Evolutionary conservation across 2,113 vertebrate genomes (phyloP).

Genomic region (Hippocampus mohnikei): DNA sequence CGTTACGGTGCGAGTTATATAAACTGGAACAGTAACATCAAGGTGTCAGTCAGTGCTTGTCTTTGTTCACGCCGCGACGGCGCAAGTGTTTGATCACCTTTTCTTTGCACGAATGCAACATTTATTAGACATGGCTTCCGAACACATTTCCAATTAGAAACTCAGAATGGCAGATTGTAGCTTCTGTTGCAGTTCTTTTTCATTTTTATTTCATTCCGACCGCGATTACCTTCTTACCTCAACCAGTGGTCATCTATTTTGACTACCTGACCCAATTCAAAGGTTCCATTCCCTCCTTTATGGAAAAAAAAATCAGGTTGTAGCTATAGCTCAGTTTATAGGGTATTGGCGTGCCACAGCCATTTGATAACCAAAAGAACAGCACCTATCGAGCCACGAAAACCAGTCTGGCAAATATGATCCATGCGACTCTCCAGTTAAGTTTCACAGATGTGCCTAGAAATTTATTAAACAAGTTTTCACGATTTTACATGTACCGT

Average conservation of each 20-base stretch:
- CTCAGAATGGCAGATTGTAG: not conserved
- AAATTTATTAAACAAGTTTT: too few species aligned
- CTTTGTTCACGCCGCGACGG: constrained; percentile 10
- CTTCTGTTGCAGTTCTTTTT: not conserved
- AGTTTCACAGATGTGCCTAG: too few species aligned
- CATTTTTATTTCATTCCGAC: not conserved
- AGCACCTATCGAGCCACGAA: too few species aligned
- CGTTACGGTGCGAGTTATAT: constrained; percentile 31
- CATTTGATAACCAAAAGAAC: too few species aligned
- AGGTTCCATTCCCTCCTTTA: too few species aligned
- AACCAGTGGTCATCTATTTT: not conserved
- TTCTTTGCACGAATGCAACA: constrained; percentile 22
- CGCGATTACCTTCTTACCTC: not conserved
- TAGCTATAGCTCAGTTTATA: too few species aligned
- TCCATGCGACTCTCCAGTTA: too few species aligned
- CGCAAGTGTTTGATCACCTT: constrained; percentile 26
- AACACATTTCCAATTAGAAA: constrained; percentile 12
- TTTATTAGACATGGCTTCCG: constrained; percentile 12
- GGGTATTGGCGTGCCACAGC: too few species aligned
- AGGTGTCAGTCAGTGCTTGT: constrained; percentile 39
- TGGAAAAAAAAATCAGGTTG: too few species aligned
- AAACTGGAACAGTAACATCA: constrained; percentile 30
- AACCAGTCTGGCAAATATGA: too few species aligned
- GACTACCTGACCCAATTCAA: not conserved
- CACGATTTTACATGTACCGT: too few species aligned